Evolutionary conservation across 2,797 vertebrate species (phyloP), one percentile per base, ranked within the genome.

Genomic region (Molothrus aeneus): DNA sequence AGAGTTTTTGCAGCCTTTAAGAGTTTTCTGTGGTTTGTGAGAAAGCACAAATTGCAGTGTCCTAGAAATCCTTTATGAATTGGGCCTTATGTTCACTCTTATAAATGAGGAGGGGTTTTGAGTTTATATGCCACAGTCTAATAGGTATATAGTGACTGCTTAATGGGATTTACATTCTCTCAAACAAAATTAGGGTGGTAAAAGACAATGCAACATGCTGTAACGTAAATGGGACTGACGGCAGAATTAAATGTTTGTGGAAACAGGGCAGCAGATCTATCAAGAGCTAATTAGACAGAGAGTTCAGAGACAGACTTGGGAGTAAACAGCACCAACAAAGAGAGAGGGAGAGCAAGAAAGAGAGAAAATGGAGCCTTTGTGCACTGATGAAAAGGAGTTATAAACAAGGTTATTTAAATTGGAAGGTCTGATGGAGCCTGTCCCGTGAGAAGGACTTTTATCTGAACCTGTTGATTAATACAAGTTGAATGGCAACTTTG

Each of bases 81-180:
- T 45, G 60, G 80, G 82, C 95, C 96, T 97, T 97, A 92, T 97
- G 96, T 96, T 98, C 8, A 1, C 81, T 84, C 86, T 97, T 95
- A 81, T 93, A 97, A 95, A 97, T 94, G 97, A 96, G 97, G 94
- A 96, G 83, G 72, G 90, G 11, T 89, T 98, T 97, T 94, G 96
- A 96, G 96, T 97, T 98, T 90, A 85, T 97, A 74, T 95, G 94
- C 95, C 97, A 94, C 97, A 95, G 91, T 96, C 95, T 98, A 98
- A 98, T 98, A 98, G 97, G 97, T 97, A 93, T 93, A 96, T 93
- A 97, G 96, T 98, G 97, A 97, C 97, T 97, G 95, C 96, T 98
- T 98, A 98, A 98, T 98, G 97, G 98, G 97, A 98, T 98, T 98
- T 98, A 98, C 98, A 98, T 98, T 97, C 79, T 50, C 95, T 98